Conservation (phyloP, 2,888 invertebrate species). For the Epicampocera succincta region DNA sequence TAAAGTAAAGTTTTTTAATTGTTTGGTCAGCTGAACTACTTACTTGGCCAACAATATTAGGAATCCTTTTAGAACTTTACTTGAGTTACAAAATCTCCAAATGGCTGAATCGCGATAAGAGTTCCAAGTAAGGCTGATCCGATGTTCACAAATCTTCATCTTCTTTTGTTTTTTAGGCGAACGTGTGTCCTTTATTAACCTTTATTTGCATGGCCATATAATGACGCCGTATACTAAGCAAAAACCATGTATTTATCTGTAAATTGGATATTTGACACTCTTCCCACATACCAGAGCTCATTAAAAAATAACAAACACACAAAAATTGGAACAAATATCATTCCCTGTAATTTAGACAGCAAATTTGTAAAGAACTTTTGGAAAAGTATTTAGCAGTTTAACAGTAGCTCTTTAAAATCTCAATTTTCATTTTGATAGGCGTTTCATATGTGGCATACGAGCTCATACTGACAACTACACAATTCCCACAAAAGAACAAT, state of each 20-base stretch:
- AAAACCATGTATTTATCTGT: conserved; percentile 17
- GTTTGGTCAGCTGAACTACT: too few species aligned
- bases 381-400: conserved; percentile 7
- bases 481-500: neutral
- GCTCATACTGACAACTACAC: neutral
- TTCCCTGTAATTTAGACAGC: conserved; percentile 56
- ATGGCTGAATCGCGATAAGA: neutral
- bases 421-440: conserved; percentile 58
- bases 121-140: conserved; percentile 33
- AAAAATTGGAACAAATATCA: conserved; percentile 31
- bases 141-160: neutral
- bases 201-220: conserved; percentile 32
- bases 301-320: neutral
- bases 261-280: conserved; percentile 59
- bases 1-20: too few species aligned
- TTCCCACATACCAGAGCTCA: conserved; percentile 4
- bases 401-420: conserved; percentile 54
- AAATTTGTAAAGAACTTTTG: conserved; percentile 38
- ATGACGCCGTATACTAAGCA: conserved; percentile 1
- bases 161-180: conserved; percentile 12
- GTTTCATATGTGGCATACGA: conserved; percentile 63
- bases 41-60: too few species aligned
- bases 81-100: neutral
- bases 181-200: conserved; percentile 56
- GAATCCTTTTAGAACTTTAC: too few species aligned